A percentile compares a stretch with the other conserved stretches of the same genome.
Evolutionary conservation across 2,113 vertebrate genomes (phyloP).

Genomic region (Pteruthius melanotis): DNA sequence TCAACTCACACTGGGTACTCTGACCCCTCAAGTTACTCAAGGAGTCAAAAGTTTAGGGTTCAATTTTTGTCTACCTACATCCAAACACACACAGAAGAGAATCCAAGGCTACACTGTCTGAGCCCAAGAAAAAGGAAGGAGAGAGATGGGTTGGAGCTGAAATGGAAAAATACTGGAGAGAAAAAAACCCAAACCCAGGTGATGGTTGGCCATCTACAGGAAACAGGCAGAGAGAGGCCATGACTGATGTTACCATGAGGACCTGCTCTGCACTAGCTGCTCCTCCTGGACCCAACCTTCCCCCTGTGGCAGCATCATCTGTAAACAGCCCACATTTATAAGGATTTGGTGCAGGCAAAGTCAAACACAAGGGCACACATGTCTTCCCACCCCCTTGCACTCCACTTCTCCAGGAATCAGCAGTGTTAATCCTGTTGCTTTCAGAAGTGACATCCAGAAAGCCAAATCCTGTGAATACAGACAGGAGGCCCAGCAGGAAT

Average conservation of each 20-base stretch:
- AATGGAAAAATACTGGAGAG: background rate
- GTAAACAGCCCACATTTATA: background rate
- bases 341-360: background rate
- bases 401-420: background rate
- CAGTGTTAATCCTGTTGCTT: background rate
- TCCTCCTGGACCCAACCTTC: background rate
- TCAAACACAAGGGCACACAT: background rate
- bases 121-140: background rate
- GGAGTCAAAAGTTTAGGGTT: background rate
- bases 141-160: background rate
- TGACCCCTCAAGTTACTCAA: background rate
- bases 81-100: background rate
- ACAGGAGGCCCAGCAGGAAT: background rate
- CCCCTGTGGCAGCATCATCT: background rate
- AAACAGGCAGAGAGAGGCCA: background rate
- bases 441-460: background rate
- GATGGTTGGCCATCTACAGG: background rate
- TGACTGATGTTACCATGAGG: background rate
- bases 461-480: background rate
- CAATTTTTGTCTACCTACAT: background rate
- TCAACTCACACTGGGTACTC: background rate
- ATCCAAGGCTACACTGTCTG: background rate
- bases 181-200: background rate
- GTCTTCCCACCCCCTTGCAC: background rate
- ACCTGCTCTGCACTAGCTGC: background rate